phyloP scores from a whole-genome alignment of 2,888 invertebrate species.

The Pimpla rufipes region DNA sequence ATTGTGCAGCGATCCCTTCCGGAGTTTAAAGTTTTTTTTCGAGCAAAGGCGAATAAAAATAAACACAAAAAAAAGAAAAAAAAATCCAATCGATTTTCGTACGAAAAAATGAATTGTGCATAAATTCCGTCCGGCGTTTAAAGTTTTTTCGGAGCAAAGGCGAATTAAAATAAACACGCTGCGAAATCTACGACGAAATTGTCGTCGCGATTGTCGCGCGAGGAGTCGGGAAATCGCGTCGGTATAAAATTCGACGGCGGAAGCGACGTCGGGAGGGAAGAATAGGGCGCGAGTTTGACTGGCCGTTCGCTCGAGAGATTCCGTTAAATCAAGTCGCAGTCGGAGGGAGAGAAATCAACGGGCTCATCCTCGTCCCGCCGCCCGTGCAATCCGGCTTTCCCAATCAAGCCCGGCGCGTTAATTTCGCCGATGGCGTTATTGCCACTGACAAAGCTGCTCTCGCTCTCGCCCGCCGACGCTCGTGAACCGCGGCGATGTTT shows the following conservation, averaged over 20 bases:
- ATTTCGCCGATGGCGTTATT: constrained; percentile 28
- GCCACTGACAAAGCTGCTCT: constrained; percentile 7
- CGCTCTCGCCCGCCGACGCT: background rate
- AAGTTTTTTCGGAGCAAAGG: too few species aligned
- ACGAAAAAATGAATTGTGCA: too few species aligned
- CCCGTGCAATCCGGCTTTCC: constrained; percentile 41
- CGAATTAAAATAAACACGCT: too few species aligned
- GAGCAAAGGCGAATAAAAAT: too few species aligned
- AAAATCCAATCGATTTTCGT: background rate
- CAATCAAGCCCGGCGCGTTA: constrained; percentile 19
- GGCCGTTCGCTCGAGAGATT: constrained; percentile 10
- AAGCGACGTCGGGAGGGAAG: background rate
- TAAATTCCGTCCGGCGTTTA: too few species aligned
- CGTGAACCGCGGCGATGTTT: background rate
- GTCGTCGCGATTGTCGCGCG: too few species aligned
- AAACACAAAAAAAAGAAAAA: background rate
- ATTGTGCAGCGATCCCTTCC: too few species aligned
- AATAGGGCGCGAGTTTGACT: background rate
- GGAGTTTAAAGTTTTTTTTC: too few species aligned
- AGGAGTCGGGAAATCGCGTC: background rate
- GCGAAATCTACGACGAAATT: too few species aligned
- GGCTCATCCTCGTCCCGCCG: constrained; percentile 8
- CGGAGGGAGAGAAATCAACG: constrained; percentile 22
- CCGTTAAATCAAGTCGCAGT: constrained; percentile 28
- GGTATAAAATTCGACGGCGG: constrained; percentile 9